Percentiles rank a stretch among this genome's conserved stretches.
Evolutionary conservation across 2,113 vertebrate genomes (phyloP).

Genomic region (Callaeas wilsoni): DNA sequence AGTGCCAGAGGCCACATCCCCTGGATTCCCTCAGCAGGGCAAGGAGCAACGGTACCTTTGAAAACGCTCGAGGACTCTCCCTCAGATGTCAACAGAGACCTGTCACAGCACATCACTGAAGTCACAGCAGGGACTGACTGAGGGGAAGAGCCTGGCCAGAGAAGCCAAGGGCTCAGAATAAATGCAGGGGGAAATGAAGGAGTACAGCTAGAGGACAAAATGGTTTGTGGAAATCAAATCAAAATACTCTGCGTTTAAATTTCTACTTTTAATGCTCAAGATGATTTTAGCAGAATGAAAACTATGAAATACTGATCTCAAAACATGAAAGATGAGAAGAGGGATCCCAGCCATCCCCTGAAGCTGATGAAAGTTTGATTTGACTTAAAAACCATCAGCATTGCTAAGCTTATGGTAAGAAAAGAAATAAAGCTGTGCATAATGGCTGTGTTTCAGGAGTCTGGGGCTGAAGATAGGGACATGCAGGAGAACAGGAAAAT

Average conservation of each 20-base stretch:
- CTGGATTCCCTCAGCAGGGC: background rate
- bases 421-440: background rate
- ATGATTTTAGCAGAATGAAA: slow-evolving; percentile 37
- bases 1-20: background rate
- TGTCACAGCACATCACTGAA: background rate
- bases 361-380: background rate
- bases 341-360: background rate
- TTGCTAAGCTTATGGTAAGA: background rate
- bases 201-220: background rate
- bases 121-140: slow-evolving; percentile 20
- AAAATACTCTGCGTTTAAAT: background rate
- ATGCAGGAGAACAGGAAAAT: background rate
- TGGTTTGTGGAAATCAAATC: slow-evolving; percentile 7
- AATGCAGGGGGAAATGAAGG: background rate
- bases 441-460: background rate
- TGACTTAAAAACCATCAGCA: background rate
- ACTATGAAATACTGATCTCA: background rate
- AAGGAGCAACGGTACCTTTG: background rate
- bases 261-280: background rate
- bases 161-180: background rate
- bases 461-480: background rate
- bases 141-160: background rate
- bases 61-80: background rate
- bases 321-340: background rate
- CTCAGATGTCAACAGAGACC: slow-evolving; percentile 17